Base-by-base conservation (phyloP, 2,888 invertebrate genomes). In the Nyleta sp. region DNA sequence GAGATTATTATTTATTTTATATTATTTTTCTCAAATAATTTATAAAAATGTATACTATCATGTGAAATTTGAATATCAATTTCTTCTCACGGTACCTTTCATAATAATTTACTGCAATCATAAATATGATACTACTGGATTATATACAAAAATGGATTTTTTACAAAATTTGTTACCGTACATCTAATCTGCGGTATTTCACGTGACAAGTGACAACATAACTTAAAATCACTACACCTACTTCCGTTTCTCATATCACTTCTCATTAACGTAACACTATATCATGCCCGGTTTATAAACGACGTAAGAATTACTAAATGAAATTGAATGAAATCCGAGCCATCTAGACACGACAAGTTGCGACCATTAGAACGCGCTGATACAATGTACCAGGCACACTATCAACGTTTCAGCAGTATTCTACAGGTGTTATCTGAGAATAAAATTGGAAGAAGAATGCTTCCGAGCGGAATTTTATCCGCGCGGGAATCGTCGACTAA, bases 211-310 rank as follows among this genome's bases (percentile, higher is more conserved):
- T 70, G 75, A 64, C 70, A 70, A 76, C 11, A 57, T 31, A 42
- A 70, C 64, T 76, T 64, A 76, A 57, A 64, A 70, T 76, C 70
- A 70, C 53, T 48, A 22, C 44, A 59, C 57, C 57, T 31, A 70
- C 70, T 76, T 64, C 70, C 70, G 70, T 76, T 64, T 64, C 64
- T 70, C 75, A 64, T 70, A 68, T 76, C 70, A 64, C 68, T 64
- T 70, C 44, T 28, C 62, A 67, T 75, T 70, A 75, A 68, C n/a
- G 62, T 55, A 68, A 75, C 42, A n/a, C 13, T 22, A 70, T 75
- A 62, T 55, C 35, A 13, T 8, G 2, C 28, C 33, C 17, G 8
- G 46, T 38, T 62, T 62, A 75, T 55, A 64, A 48, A 57, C 28
- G 75, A 55, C 64, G 38, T 17, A 35, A 57, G 46, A 67, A 60